Base-by-base conservation (phyloP, 2,797 vertebrate genomes). In the Hoplostethus atlanticus region DNA sequence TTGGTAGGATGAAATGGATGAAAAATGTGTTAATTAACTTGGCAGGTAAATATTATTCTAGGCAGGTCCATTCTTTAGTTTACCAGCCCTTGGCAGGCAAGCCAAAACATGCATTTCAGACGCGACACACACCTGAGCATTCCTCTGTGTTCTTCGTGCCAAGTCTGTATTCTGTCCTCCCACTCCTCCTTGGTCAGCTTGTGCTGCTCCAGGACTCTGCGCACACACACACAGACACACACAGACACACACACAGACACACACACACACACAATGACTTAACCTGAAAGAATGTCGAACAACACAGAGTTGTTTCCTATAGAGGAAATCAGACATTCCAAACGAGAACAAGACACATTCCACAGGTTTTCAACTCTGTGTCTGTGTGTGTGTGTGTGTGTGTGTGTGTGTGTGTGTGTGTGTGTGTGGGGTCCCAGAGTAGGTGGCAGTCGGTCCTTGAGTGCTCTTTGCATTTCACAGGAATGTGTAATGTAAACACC, bases 181-280 rank as follows among this genome's bases (percentile, higher is more conserved):
- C 98, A 99, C 68, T 99, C 97, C 75, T 99, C 98, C 93, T 98
- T 99, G 68, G 98, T 99, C 84, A 99, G 92, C 89, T 99, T 99
- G 92, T 99, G 98, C 83, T 99, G 98, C 83, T 99, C 98, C 89
- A 98, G 93, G 73, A 99, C 98, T 38, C 98, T 99, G 73, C 4
- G 64, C 40, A 47, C 64, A 58, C 40, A 61, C 46, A 57, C 38
- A 50, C 40, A 17, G 21, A 11, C 16, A 46, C 44, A 6, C 44
- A 46, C 42, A 65, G 2, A 68, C 50, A 80, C 8, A 77, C 62
- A 54, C 58, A 73, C 16, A 61, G 17, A 78, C 42, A 68, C 73
- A 62, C 28, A 42, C 48, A 61, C 8, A 25, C 34, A 68, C 15
- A 56, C 16, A 51, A 52, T 79, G 61, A 79, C 66, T 42, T 81